Base-by-base conservation (phyloP, 2,113 vertebrate species). In the Pithys albifrons region DNA sequence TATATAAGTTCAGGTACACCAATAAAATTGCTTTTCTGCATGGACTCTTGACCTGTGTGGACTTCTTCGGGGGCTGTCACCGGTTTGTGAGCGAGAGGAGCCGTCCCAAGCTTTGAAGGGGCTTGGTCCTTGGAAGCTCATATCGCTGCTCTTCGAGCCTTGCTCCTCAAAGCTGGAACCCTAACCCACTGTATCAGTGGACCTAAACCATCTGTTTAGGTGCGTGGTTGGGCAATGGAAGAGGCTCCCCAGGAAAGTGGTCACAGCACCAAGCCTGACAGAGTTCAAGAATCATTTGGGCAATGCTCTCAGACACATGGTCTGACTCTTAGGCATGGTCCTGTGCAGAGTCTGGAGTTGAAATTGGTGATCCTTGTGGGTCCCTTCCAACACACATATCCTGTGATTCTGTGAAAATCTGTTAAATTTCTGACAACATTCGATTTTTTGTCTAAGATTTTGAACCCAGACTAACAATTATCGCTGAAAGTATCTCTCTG, bases 391-490 rank as follows among this genome's bases (percentile, higher is more conserved):
- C 9, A 25, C 14, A 11, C 23, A 25, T 59, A 37, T 25, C 16
- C n/a, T 35, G 14, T 59, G 58, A 59, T 35, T 35, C n/a, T 35
- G n/a, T 25, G 19, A 59, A 37, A 91, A 93, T 89, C 70, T 95
- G 39, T 92, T 94, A 67, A 94, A 90, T 92, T 9, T 74, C 31
- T 88, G 49, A 91, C 82, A 64, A 75, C 20, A 2, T 57, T 85
- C 29, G 77, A 28, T 96, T 97, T 93, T 96, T 72, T 88, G 8
- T 80, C 51, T 77, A 46, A 95, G 39, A 90, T 92, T 95, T 94
- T 77, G 61, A 95, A 85, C 8, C 8, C 79, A 59, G 13, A 58
- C 48, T 86, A 67, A 33, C 14, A 94, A 54, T 93, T 96, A 6
- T 77, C 52, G n/a, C 49, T 94, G 71, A 94, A 91, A 95, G 35